Percentiles rank a stretch among this genome's conserved stretches.
phyloP scores from a whole-genome alignment of 2,113 vertebrate genomes.

The Carassius gibelio region DNA sequence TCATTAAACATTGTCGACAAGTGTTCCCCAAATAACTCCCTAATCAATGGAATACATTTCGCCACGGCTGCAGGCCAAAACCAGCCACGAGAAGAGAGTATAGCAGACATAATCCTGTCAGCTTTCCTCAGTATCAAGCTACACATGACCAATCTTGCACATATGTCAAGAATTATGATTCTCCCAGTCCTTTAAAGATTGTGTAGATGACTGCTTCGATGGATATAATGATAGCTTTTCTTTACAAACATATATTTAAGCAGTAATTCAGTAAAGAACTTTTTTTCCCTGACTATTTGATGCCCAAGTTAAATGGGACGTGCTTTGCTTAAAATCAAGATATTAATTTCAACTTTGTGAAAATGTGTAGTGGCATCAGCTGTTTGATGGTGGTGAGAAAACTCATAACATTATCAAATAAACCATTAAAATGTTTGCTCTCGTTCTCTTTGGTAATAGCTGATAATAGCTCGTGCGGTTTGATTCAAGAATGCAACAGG shows the following conservation, averaged over 20 bases:
- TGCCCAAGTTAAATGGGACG: conserved; percentile 42
- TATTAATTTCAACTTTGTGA: not conserved
- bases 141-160: not conserved
- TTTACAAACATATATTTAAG: conserved; percentile 35
- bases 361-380: conserved; percentile 8
- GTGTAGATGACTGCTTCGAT: not conserved
- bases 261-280: conserved; percentile 32
- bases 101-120: conserved; percentile 13
- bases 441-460: conserved; percentile 57
- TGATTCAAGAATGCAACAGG: not conserved
- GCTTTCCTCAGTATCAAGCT: conserved; percentile 3
- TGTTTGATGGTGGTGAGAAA: not conserved
- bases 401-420: not conserved
- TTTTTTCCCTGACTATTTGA: conserved; percentile 45
- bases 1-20: conserved; percentile 37
- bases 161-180: conserved; percentile 5
- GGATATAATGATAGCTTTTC: not conserved
- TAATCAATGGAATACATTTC: conserved; percentile 21
- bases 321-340: conserved; percentile 43
- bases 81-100: not conserved
- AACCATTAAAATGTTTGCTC: not conserved
- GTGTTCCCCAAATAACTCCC: conserved; percentile 11
- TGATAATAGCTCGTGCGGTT: conserved; percentile 46
- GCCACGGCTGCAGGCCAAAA: conserved; percentile 1
- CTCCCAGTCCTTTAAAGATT: conserved; percentile 35